Conservation (phyloP, 2,113 vertebrate species). For the Uropsilus gracilis region DNA sequence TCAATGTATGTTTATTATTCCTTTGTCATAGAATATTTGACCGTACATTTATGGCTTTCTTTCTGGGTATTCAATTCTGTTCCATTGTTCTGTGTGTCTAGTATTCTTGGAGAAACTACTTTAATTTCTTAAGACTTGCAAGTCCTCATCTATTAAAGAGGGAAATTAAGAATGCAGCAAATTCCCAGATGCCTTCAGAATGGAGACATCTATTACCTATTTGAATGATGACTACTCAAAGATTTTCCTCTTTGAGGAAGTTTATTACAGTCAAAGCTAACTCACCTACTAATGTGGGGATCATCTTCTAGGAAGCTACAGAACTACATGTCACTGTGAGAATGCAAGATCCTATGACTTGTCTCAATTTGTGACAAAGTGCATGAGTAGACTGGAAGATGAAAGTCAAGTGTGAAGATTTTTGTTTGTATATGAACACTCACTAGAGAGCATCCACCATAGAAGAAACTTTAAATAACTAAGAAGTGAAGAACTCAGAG, state of each 20-base stretch:
- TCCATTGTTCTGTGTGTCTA: too few relatives aligned
- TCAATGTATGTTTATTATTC: too few relatives aligned
- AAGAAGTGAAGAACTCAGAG: neutral
- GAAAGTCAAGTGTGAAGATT: neutral
- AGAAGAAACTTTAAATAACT: neutral
- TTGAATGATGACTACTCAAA: neutral
- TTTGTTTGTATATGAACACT: neutral
- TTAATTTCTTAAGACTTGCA: neutral
- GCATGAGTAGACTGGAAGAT: neutral
- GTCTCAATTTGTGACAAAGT: neutral
- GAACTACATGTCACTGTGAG: neutral
- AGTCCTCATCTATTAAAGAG: neutral
- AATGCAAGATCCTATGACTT: neutral
- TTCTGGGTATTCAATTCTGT: too few relatives aligned
- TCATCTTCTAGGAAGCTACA: neutral
- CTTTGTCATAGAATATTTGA: too few relatives aligned
- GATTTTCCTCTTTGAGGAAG: neutral
- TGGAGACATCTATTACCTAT: neutral
- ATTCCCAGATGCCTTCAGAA: neutral
- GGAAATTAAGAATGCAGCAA: neutral
- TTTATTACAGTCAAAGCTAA: neutral
- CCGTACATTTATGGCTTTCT: too few relatives aligned
- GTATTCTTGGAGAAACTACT: neutral
- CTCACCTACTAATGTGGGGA: neutral
- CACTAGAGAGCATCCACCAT: neutral